Evolutionary conservation across 2,797 vertebrate genomes (phyloP).

Genomic region (Typhlichthys eigenmanni): DNA sequence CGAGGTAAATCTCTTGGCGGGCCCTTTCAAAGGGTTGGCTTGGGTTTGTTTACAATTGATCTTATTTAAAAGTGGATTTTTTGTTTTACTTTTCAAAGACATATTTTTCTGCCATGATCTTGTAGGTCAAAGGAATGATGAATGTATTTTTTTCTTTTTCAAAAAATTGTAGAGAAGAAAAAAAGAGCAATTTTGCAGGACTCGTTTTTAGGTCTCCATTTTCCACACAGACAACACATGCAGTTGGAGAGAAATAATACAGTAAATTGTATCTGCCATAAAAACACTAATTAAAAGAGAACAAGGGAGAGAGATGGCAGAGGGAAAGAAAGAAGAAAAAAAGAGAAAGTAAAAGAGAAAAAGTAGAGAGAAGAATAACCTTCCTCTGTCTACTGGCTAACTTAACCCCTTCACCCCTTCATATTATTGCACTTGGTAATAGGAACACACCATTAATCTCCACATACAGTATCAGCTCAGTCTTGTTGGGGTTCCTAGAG

Average conservation of each 20-base stretch:
- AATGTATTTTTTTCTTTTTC: conserved; percentile 67
- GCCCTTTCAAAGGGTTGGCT: conserved; percentile 84
- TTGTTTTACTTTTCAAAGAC: conserved; percentile 83
- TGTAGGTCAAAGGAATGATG: conserved; percentile 75
- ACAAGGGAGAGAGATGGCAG: not conserved
- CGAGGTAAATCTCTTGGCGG: conserved; percentile 85
- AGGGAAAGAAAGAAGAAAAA: conserved; percentile 1
- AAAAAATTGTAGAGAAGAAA: conserved; percentile 57
- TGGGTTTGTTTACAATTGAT: conserved; percentile 87
- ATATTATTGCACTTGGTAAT: conserved; percentile 53
- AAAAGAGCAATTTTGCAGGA: conserved; percentile 52
- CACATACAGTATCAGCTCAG: conserved; percentile 33
- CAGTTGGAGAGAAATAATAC: conserved; percentile 62
- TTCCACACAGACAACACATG: conserved; percentile 23
- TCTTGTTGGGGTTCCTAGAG: conserved; percentile 37
- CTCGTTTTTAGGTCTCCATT: conserved; percentile 54
- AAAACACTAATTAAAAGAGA: conserved; percentile 45
- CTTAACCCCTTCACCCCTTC: conserved; percentile 57
- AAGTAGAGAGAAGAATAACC: conserved; percentile 14
- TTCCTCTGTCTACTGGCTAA: conserved; percentile 46
- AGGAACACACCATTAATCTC: conserved; percentile 56
- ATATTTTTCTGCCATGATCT: conserved; percentile 76
- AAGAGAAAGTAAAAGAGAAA: not conserved
- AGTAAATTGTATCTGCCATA: conserved; percentile 45
- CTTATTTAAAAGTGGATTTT: conserved; percentile 85